These are phyloP conservation scores for Amblyteles armatorius DNA, from an alignment of 2,888 invertebrate genomes.

Conservation along the genomic window DNA sequence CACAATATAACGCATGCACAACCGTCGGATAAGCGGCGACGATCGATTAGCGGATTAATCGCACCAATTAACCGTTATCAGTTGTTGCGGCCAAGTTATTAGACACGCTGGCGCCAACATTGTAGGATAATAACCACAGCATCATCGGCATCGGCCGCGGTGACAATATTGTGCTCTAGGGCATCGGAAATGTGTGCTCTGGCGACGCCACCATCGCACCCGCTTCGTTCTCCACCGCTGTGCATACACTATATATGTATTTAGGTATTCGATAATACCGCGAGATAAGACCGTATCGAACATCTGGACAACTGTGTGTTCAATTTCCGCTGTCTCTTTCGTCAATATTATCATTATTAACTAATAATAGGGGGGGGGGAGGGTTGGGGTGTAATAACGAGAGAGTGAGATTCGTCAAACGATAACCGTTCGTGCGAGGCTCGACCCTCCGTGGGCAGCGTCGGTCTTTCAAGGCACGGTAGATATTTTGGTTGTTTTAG, in stretches of 20 bases:
- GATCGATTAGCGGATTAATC: conserved; percentile 51
- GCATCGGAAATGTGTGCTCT: conserved; percentile 36
- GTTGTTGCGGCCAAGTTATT: conserved; percentile 32
- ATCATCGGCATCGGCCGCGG: conserved; percentile 14
- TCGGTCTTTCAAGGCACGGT: not conserved
- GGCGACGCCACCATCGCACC: conserved; percentile 34
- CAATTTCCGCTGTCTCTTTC: not conserved
- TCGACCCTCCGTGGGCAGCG: not conserved
- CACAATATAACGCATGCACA: not conserved
- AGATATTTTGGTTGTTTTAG: not conserved
- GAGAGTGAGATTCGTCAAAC: not conserved
- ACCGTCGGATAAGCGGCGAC: conserved; percentile 32
- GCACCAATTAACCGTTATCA: conserved; percentile 51
- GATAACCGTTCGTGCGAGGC: not conserved
- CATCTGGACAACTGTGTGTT: conserved; percentile 22
- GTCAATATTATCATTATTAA: not conserved
- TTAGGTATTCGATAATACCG: conserved; percentile 5
- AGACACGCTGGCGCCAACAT: conserved; percentile 19
- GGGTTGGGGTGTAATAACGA: not conserved
- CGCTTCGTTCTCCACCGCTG: not conserved
- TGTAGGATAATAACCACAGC: conserved; percentile 15
- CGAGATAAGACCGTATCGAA: conserved; percentile 27
- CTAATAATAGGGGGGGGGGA: not conserved
- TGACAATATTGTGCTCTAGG: conserved; percentile 33
- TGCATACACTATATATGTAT: not conserved